Conservation (phyloP, 2,888 invertebrate species). For the Apomyelois bistriatella region DNA sequence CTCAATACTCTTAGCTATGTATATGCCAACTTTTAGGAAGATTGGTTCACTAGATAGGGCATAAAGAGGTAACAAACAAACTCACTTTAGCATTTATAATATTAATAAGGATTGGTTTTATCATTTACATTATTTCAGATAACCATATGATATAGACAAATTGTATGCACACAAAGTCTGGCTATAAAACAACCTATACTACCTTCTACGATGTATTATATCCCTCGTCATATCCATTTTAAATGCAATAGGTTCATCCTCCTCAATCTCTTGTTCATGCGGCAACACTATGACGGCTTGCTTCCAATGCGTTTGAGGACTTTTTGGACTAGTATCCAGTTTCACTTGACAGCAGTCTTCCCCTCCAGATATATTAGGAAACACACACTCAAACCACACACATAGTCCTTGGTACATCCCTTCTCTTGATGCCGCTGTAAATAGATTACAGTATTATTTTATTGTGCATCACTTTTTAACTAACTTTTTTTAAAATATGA, state of each 20-base stretch:
- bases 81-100: too few relatives aligned
- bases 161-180: too few relatives aligned
- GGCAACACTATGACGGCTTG: slow-evolving; percentile 93
- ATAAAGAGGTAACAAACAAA: too few relatives aligned
- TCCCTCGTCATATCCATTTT: slow-evolving; percentile 81
- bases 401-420: slow-evolving; percentile 87
- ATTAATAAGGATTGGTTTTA: too few relatives aligned
- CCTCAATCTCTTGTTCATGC: slow-evolving; percentile 74
- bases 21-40: too few relatives aligned
- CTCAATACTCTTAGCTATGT: too few relatives aligned
- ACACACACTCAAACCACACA: slow-evolving; percentile 89
- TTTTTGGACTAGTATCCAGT: slow-evolving; percentile 88
- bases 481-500: too few relatives aligned
- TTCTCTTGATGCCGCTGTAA: slow-evolving; percentile 69
- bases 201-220: slow-evolving; percentile 68
- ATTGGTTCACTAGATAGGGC: too few relatives aligned
- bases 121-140: too few relatives aligned
- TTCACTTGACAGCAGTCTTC: slow-evolving; percentile 77
- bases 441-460: not conserved
- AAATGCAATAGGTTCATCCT: slow-evolving; percentile 84
- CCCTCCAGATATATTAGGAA: slow-evolving; percentile 74
- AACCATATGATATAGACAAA: too few relatives aligned
- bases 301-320: slow-evolving; percentile 93
- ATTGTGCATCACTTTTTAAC: too few relatives aligned
- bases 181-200: not conserved